These are phyloP conservation scores for Cromileptes altivelis DNA, from an alignment of 2,113 vertebrate genomes.

Conservation along the genomic window DNA sequence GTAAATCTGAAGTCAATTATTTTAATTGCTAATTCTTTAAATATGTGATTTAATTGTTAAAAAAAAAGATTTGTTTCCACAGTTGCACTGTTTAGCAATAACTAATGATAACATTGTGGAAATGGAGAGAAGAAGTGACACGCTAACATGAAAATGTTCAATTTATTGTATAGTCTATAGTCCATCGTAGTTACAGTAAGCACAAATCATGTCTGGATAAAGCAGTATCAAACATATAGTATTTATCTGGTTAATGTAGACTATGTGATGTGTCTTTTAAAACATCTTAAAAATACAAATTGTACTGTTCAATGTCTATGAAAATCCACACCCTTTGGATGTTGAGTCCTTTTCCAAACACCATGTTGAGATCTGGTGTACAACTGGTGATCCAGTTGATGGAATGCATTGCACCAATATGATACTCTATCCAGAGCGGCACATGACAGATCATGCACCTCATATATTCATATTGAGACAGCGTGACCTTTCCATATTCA, in stretches of 20 bases:
- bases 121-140: not conserved
- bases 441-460: constrained; percentile 6
- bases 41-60: not conserved
- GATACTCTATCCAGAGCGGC: constrained; percentile 9
- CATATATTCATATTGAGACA: not conserved
- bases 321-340: constrained; percentile 6
- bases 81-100: not conserved
- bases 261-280: not conserved
- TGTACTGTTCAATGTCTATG: not conserved
- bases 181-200: not conserved
- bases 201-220: not conserved
- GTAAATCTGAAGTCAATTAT: too few relatives aligned
- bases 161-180: constrained; percentile 22
- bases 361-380: not conserved
- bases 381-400: constrained; percentile 16
- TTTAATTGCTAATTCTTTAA: not conserved
- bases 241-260: not conserved
- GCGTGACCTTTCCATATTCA: not conserved
- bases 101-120: accelerated
- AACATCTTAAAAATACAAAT: not conserved
- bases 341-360: not conserved
- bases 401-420: constrained; percentile 34
- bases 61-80: not conserved
- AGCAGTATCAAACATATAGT: not conserved
- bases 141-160: not conserved